Evolutionary conservation across 2,797 vertebrate species (phyloP), one percentile per base, ranked within the genome.

Genomic region (Melopsittacus undulatus): DNA sequence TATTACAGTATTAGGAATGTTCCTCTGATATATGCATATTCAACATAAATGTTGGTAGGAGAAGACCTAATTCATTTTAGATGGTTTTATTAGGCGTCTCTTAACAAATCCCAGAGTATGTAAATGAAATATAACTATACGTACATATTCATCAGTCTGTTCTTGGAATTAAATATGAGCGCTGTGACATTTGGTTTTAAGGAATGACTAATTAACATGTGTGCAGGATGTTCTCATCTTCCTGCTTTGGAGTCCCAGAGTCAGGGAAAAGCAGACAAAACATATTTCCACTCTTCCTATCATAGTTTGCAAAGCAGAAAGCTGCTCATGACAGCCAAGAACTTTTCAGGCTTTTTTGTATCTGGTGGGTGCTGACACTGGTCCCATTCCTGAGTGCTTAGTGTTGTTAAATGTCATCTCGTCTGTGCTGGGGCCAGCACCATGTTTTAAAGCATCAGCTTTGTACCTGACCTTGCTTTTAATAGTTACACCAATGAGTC

Each of bases 101-200:
- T 85, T 92, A 95, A 96, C 90, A 97, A 95, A 95, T 80, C 91
- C 89, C 94, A 91, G 96, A 92, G 94, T 96, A 96, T 96, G 95
- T 96, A 96, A 97, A 94, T 96, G 94, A 96, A 96, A 96, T 97
- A 94, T 84, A 96, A 96, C 94, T 94, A 34, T 94, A 96, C 61
- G 72, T 95, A 95, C 96, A 96, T 96, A 97, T 97, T 97, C 96
- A 95, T 96, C 96, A 96, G 96, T 86, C 95, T 94, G 83, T 96
- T 97, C 97, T 97, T 97, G 96, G 95, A 94, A 80, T 96, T 98
- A 96, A 97, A 97, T 97, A 91, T 94, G 94, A 97, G 94, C 66
- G 18, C 96, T 89, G 95, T 97, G 97, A 97, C 97, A 96, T 97
- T 98, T 97, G 94, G 96, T 97, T 97, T 97, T 97, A 97, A 97